Evolutionary conservation across 2,888 invertebrate species (phyloP), one percentile per base, ranked within the genome.

Genomic region (Tholera decimalis): DNA sequence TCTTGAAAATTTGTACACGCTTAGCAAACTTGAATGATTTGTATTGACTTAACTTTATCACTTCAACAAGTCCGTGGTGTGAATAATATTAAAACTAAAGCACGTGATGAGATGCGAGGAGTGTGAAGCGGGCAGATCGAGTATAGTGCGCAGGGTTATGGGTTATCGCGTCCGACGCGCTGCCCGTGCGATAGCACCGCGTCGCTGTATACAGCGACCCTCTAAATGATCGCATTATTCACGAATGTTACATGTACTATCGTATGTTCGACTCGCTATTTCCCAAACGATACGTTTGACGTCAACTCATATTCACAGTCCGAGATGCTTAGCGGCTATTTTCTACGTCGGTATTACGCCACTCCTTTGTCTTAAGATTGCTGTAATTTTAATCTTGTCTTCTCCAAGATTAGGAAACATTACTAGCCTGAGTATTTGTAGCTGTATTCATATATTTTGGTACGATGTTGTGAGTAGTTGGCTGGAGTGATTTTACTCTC

Each of bases 151-250:
- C 70, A 63, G 51, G 78, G 74, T 73, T 47, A 67, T 58, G 70
- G 86, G 87, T 86, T 85, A 85, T 75, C 75, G 44, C 18, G 46
- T 7, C 30, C 44, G 64, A 63, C 61, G 80, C 44, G 64, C 50
- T 60, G 80, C 74, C 74, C 54, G 55, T 67, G 60, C 53, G 85
- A 86, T 85, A 84, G 55, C 59, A 49, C 30, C 53, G 30, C 61
- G 68, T 58, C 60, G 65, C 60, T 80, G 79, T 84, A 80, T 79
- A 80, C 82, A 79, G 68, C 55, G 82, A 81, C 77, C 73, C 54
- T 50, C 9, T 35, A 63, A 68, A 67, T 63, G 57, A 78, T 49
- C 68, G 37, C 49, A 59, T 59, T 75, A 79, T 79, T 76, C 51
- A 47, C 53, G 24, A 57, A 51, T 61, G 37, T 73, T 73, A 56